Evolutionary conservation across 2,888 invertebrate genomes (phyloP).

Genomic region (Dendrolimus pini): DNA sequence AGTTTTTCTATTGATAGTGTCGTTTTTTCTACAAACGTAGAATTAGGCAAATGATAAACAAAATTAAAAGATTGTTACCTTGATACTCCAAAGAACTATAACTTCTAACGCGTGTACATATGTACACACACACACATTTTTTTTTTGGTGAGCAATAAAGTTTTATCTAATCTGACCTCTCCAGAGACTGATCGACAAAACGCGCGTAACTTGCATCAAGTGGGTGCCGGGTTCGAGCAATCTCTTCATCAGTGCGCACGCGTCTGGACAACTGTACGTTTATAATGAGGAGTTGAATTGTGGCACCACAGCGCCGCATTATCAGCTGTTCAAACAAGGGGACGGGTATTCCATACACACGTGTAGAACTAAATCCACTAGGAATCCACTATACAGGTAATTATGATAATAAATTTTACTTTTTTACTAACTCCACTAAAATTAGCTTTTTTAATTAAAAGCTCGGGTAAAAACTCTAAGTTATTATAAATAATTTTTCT

Average conservation of each 20-base stretch:
- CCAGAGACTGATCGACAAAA: slow-evolving; percentile 94
- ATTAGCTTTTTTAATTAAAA: too few relatives aligned
- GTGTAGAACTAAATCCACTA: slow-evolving; percentile 96
- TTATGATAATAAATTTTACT: not conserved
- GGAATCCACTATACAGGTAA: slow-evolving; percentile 87
- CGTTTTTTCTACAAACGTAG: too few relatives aligned
- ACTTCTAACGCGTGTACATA: too few relatives aligned
- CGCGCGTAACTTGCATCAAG: slow-evolving; percentile 95
- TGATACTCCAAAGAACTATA: too few relatives aligned
- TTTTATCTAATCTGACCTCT: slow-evolving; percentile 17
- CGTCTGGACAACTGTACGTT: slow-evolving; percentile 97
- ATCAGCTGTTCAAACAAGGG: slow-evolving; percentile 96
- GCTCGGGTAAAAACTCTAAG: too few relatives aligned
- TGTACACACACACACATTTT: too few relatives aligned
- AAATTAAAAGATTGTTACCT: too few relatives aligned
- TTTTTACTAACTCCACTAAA: too few relatives aligned
- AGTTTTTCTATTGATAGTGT: too few relatives aligned
- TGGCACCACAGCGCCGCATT: slow-evolving; percentile 92
- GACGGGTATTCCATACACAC: slow-evolving; percentile 96
- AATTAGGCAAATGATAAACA: too few relatives aligned
- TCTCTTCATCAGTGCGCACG: slow-evolving; percentile 95
- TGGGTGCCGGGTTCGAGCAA: slow-evolving; percentile 98
- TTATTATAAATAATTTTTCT: too few relatives aligned
- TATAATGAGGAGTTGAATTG: slow-evolving; percentile 97
- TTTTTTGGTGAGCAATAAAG: too few relatives aligned